Percentiles rank a stretch among this genome's conserved stretches.
Evolutionary conservation across 2,797 vertebrate species (phyloP).

Genomic region (Sebastolobus altivelis): DNA sequence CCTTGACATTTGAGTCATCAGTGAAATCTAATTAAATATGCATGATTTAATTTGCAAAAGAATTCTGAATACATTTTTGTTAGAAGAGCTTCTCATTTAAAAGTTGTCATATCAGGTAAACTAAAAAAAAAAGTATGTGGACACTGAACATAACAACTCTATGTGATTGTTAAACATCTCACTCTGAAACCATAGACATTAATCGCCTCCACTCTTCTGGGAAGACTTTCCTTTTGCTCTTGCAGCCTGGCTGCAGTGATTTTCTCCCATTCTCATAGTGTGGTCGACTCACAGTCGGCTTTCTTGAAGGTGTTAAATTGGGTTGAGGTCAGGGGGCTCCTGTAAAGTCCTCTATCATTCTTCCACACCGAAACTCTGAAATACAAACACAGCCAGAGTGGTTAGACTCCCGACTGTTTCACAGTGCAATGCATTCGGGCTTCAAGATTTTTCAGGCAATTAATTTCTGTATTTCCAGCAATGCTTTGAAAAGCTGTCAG

Average conservation of each 20-base stretch:
- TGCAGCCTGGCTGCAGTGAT: background rate
- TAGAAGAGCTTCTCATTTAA: background rate
- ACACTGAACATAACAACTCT: background rate
- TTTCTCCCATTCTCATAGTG: background rate
- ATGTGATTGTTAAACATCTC: background rate
- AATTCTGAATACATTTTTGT: conserved; percentile 3
- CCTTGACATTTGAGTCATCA: conserved; percentile 50
- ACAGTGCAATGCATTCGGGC: background rate
- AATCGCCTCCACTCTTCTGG: background rate
- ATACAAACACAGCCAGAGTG: no score
- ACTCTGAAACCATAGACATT: background rate
- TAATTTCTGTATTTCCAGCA: background rate
- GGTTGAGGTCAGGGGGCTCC: no score
- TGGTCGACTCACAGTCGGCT: background rate
- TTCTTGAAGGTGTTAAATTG: no score
- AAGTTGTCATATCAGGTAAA: background rate
- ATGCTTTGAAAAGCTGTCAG: background rate
- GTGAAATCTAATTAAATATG: conserved; percentile 13
- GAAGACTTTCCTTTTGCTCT: background rate
- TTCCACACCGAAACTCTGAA: no score
- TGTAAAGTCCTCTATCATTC: no score
- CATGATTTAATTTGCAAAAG: background rate
- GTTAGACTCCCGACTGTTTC: background rate
- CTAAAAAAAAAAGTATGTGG: background rate
- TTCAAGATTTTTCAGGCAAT: background rate